Evolutionary conservation across 1,140 invertebrate species (phyloP), one percentile per base, ranked within the genome.

Genomic region (Drosophila gunungcola): DNA sequence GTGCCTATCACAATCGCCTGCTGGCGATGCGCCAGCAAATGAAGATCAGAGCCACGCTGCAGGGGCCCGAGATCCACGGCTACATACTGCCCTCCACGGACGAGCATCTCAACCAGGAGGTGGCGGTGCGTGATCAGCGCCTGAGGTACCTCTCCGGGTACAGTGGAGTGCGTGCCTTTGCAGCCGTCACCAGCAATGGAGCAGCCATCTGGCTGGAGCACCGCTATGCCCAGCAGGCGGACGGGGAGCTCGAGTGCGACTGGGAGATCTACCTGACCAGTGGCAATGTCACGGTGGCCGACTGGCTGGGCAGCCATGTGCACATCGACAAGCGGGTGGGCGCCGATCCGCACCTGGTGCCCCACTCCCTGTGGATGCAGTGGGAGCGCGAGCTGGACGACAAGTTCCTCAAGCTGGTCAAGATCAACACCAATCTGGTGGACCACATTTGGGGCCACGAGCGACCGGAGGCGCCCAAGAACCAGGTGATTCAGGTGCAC

Each of bases 131-230:
- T 64, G 98, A 99, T 92, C 94, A 95, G 86, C 94, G 98, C 51
- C 92, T 97, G 70, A 93, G 95, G 65, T 99, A 96, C 92, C 94
- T 99, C 4, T 96, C 96, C 52, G 97, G 97, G 3, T 99, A 98
- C 93, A 95, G 95, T 56, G 98, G 98, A 2, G 95, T 95, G 13
- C 95, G 95, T 41, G 97, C 96, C 1, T 95, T 95, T 2, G 97
- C 96, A 1, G 94, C 98, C 2, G 93, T 99, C 3, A 97, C 97
- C 0, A 81, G 93, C 45, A 93, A 93, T n/a, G 94, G 94, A 27
- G 97, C 97, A 0, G 95, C 96, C 2, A 81, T 99, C 16, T 99
- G 98, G 98, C 97, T 97, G 2, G 96, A 99, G 91, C 95, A 96
- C 2, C 94, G 97, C 34, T 98, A 98, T 92, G 95, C 96, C 78